phyloP scores from a whole-genome alignment of 2,113 vertebrate genomes.

The Coptodon rendalli region DNA sequence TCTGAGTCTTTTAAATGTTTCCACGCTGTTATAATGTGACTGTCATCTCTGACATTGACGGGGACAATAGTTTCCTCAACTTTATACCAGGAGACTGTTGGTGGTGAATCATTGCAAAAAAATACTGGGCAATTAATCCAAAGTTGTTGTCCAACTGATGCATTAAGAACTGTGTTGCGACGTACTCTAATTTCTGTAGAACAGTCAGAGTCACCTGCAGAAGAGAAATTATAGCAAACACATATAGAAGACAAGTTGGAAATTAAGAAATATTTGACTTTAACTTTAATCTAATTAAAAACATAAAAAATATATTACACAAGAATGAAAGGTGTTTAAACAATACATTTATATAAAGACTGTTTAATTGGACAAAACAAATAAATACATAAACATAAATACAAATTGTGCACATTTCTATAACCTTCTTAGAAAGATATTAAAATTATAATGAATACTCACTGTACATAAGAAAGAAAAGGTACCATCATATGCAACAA shows the following conservation, averaged over 20 bases:
- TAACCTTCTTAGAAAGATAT: too few relatives aligned
- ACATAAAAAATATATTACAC: not conserved
- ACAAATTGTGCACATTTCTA: too few relatives aligned
- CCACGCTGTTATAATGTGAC: not conserved
- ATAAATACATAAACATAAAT: not conserved
- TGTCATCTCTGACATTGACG: not conserved
- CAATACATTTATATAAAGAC: not conserved
- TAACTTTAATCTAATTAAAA: not conserved
- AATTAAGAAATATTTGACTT: fast-evolving
- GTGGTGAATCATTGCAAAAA: not conserved
- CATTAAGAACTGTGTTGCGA: fast-evolving
- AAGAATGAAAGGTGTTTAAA: not conserved
- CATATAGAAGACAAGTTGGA: fast-evolving
- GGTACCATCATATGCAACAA: not conserved
- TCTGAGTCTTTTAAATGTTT: fast-evolving
- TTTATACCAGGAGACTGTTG: constrained; percentile 46
- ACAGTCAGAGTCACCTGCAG: constrained; percentile 19
- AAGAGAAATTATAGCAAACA: not conserved
- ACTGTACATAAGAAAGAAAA: too few relatives aligned
- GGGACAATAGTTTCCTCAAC: fast-evolving
- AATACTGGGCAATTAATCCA: constrained; percentile 26
- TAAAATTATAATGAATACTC: too few relatives aligned
- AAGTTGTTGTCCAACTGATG: not conserved
- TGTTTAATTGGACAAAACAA: fast-evolving
- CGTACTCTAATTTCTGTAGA: fast-evolving